Conservation (phyloP, 2,797 vertebrate genomes). For the Lemur catta region DNA sequence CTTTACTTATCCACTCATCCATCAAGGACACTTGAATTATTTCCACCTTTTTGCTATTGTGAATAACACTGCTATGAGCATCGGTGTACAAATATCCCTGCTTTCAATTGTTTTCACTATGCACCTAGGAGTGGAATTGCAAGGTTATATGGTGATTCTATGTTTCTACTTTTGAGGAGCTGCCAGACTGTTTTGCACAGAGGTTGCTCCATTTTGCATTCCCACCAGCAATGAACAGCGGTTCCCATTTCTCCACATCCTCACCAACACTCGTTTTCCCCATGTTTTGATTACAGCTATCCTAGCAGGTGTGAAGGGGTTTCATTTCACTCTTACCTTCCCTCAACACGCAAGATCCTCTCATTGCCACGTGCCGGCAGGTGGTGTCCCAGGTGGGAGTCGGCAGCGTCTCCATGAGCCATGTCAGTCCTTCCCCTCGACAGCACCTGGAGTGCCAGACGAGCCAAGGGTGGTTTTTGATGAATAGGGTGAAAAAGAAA, state of each 20-base stretch:
- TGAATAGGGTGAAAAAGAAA: neutral
- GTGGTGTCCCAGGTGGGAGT: fast-evolving
- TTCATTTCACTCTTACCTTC: neutral
- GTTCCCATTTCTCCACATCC: neutral
- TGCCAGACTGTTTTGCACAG: neutral
- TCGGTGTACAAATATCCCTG: neutral
- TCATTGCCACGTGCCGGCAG: fast-evolving
- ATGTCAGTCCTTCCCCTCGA: fast-evolving
- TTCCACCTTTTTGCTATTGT: neutral
- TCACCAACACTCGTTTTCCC: neutral
- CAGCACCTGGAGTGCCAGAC: neutral
- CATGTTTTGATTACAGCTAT: neutral
- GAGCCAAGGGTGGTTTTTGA: neutral
- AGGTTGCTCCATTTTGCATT: neutral
- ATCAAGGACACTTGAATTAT: neutral
- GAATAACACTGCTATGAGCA: neutral
- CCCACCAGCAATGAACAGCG: neutral
- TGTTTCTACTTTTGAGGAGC: neutral
- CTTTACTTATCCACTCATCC: neutral
- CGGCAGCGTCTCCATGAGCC: too few species aligned
- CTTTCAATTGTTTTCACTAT: neutral
- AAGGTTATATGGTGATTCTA: neutral
- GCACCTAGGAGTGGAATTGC: neutral
- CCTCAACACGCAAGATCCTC: neutral
- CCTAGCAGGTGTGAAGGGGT: neutral